Conservation (phyloP, 2,888 invertebrate species). For the Lutraria lutraria region DNA sequence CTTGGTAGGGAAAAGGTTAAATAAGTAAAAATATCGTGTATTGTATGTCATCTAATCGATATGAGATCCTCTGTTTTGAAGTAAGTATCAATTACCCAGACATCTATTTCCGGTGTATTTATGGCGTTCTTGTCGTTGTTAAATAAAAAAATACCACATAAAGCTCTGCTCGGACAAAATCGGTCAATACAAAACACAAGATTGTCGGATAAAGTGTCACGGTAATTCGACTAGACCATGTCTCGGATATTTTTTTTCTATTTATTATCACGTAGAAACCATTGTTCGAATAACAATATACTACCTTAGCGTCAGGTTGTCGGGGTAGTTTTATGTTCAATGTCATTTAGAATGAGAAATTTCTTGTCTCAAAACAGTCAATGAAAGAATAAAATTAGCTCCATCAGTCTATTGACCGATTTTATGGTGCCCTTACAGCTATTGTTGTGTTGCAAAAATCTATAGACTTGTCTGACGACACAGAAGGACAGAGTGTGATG, state of each 20-base stretch:
- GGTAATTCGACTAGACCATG: background rate
- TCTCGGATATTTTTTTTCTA: background rate
- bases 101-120: slow-evolving; percentile 10
- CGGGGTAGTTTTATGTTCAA: background rate
- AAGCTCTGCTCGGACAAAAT: background rate
- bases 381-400: slow-evolving; percentile 9
- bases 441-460: background rate
- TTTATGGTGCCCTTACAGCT: background rate
- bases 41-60: background rate
- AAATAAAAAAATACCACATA: background rate
- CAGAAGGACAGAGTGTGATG: background rate
- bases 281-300: background rate
- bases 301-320: background rate
- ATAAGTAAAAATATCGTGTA: background rate
- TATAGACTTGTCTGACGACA: background rate
- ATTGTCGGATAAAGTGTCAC: background rate
- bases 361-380: background rate
- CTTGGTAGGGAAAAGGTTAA: background rate
- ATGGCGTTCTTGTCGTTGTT: background rate
- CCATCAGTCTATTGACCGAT: background rate
- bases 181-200: background rate
- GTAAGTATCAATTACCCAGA: slow-evolving; percentile 10
- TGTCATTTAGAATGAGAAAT: background rate
- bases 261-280: background rate
- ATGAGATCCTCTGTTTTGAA: background rate